Base-by-base conservation (phyloP, 1,140 invertebrate species). In the Drosophila lacertosa region DNA sequence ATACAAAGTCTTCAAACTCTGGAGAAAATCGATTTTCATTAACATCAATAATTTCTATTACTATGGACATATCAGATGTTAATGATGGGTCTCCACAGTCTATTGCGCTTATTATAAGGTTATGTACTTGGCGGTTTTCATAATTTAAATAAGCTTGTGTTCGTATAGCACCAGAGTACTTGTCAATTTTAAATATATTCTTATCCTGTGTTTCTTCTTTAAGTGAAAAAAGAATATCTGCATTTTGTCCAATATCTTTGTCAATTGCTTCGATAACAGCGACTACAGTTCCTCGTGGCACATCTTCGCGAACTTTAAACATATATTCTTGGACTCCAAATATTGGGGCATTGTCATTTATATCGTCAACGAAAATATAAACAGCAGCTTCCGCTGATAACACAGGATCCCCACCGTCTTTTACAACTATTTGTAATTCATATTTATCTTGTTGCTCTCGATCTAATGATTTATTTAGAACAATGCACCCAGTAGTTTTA, bases 1-100 rank as follows among this genome's bases (percentile, higher is more conserved):
- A 92, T 29, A 97, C 95, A 78, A 96, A 96, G 90, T 97, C 97
- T 18, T 94, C 93, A 91, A 99, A 99, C 35, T 94, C 92, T 0
- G 98, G 98, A 20, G 97, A 92, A 86, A 96, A 94, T 2, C 95
- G 91, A 91, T 98, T 98, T 91, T 99, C 97, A 90, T 99, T 97
- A 9, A 99, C 97, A 92, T 99, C 97, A 40, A 97, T 94, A 18
- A 99, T 94, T 90, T 98, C 96, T 4, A 99, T 94, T 11, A 96
- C 94, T 15, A 97, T 93, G 40, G 94, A 94, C 32, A 95, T 94
- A 74, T 97, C 95, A 0, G 96, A 94, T 18, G 94, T 94, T 35
- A 97, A 91, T 0, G 95, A 92, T 0, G 96, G 95, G 35, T 93
- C 93, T 3, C 96, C 97, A 1, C 94, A 93, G 92, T 99, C 98